Evolutionary conservation across 2,113 vertebrate genomes (phyloP).

Genomic region (Chaetops frenatus): DNA sequence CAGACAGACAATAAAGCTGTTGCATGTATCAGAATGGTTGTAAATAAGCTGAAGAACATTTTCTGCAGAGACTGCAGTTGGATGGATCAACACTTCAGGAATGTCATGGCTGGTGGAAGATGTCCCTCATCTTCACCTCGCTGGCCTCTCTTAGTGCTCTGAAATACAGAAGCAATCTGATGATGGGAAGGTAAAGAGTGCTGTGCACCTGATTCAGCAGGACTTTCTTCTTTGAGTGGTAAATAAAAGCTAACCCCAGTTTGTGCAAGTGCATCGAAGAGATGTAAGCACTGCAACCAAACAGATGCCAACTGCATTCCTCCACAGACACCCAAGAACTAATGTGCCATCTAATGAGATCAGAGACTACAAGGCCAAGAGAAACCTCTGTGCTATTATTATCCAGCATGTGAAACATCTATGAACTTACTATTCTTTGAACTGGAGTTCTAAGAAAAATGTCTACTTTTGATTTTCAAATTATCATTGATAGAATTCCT

Average conservation of each 20-base stretch:
- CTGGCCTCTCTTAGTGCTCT: not conserved
- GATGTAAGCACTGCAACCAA: not conserved
- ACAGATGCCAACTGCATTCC: not conserved
- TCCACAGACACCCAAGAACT: not conserved
- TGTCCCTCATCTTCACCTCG: not conserved
- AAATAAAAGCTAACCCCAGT: not conserved
- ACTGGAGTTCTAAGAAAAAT: constrained; percentile 11
- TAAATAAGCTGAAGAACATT: not conserved
- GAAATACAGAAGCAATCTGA: not conserved
- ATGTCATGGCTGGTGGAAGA: not conserved
- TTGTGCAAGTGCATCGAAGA: not conserved
- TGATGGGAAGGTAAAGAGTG: not conserved
- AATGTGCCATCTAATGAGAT: not conserved
- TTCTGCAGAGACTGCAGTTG: not conserved
- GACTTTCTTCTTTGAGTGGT: not conserved
- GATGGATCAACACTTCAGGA: not conserved
- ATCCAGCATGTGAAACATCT: not conserved
- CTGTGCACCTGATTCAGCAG: not conserved
- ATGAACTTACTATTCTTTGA: not conserved
- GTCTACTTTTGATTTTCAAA: not conserved
- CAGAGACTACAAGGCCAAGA: not conserved
- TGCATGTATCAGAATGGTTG: not conserved
- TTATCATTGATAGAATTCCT: not conserved
- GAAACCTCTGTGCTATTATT: not conserved
- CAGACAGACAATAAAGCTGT: not conserved